Conservation (phyloP, 2,888 invertebrate genomes). For the Tiliacea aurago region DNA sequence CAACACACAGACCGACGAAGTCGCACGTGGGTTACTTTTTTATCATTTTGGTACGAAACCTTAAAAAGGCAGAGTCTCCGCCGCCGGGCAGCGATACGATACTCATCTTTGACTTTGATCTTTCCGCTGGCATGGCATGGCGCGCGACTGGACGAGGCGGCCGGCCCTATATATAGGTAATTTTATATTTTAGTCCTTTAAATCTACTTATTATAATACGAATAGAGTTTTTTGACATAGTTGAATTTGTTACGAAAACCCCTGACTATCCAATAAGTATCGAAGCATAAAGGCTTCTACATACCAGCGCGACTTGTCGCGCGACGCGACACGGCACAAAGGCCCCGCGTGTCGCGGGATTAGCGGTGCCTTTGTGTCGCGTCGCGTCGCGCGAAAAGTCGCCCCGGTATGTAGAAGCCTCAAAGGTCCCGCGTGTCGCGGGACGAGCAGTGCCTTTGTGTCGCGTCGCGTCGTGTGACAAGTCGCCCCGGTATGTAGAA, state of each 20-base stretch:
- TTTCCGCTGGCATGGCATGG: slow-evolving; percentile 75
- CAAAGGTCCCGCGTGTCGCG: too few species aligned
- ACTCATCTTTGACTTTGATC: slow-evolving; percentile 86
- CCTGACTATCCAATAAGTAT: too few species aligned
- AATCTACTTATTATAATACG: neutral
- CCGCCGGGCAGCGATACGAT: slow-evolving; percentile 78
- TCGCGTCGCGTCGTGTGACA: too few species aligned
- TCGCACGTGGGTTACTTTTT: neutral
- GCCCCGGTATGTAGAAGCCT: too few species aligned
- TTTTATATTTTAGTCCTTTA: slow-evolving; percentile 2
- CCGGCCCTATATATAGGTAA: neutral
- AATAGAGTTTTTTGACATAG: neutral
- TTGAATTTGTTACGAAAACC: neutral
- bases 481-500: too few species aligned
- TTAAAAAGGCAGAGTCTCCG: slow-evolving; percentile 12
- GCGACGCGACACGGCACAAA: too few species aligned
- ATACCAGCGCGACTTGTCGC: too few species aligned
- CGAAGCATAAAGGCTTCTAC: too few species aligned
- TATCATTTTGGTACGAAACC: slow-evolving; percentile 15
- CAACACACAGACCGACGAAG: neutral
- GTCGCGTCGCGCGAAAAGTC: too few species aligned
- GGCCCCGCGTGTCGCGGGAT: too few species aligned
- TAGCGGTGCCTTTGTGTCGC: too few species aligned
- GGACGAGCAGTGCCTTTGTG: too few species aligned
- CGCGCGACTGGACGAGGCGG: slow-evolving; percentile 48